Evolutionary conservation across 2,113 vertebrate species (phyloP).

Genomic region (Guaruba guarouba): DNA sequence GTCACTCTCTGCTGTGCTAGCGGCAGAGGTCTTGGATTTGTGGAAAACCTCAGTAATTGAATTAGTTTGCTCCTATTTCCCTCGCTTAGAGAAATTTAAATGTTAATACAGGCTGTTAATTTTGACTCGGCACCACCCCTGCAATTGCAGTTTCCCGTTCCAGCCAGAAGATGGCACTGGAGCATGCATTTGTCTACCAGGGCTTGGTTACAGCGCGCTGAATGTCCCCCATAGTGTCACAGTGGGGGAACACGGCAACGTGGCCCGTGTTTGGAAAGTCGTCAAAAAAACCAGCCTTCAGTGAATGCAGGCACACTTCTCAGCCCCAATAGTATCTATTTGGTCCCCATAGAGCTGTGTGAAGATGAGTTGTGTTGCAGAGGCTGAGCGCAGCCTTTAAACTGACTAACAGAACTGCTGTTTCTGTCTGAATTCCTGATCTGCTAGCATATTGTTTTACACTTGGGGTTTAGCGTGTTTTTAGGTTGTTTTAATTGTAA

Average conservation of each 20-base stretch:
- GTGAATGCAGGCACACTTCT: not conserved
- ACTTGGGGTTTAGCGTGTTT: not conserved
- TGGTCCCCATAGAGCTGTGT: accelerated
- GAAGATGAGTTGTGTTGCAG: not conserved
- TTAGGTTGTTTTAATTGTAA: not conserved
- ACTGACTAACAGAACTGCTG: not conserved
- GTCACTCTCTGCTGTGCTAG: not conserved
- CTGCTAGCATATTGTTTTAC: not conserved
- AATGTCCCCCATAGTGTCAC: not conserved
- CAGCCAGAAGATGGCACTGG: not conserved
- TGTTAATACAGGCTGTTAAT: not conserved
- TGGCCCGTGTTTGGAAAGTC: not conserved
- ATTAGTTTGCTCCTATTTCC: accelerated
- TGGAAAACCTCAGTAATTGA: accelerated
- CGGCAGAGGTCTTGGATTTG: not conserved
- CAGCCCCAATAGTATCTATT: accelerated
- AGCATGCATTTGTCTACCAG: not conserved
- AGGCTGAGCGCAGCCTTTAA: not conserved
- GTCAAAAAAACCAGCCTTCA: not conserved
- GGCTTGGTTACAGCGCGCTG: not conserved
- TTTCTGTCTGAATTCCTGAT: not conserved
- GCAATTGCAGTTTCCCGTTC: not conserved
- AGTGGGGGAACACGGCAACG: not conserved
- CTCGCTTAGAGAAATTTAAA: accelerated
- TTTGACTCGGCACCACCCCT: not conserved